phyloP scores from a whole-genome alignment of 2,113 vertebrate genomes.

The Pygoscelis adeliae region DNA sequence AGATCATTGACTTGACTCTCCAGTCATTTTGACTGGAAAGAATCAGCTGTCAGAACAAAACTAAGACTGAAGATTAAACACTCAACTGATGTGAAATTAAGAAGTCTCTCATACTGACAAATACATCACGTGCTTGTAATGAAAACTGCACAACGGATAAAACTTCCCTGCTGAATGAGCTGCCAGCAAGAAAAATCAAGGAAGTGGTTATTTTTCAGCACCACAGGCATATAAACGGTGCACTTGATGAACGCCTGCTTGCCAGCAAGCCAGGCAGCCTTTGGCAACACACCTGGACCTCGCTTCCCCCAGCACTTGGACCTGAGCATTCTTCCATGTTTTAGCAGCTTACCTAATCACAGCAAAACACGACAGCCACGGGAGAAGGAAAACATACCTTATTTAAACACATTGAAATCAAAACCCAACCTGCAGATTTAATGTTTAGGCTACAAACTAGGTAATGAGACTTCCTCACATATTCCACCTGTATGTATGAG shows the following conservation, averaged over 20 bases:
- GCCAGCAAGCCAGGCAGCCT: neutral
- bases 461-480: neutral
- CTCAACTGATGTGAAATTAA: neutral
- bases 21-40: neutral
- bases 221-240: neutral
- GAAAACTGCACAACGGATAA: neutral
- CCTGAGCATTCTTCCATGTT: neutral
- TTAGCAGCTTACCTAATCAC: neutral
- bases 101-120: neutral
- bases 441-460: neutral
- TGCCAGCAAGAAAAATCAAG: neutral
- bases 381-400: neutral
- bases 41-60: constrained; percentile 31
- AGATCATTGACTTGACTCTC: neutral
- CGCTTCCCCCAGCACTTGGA: neutral
- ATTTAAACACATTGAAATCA: neutral
- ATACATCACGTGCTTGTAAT: neutral
- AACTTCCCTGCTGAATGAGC: neutral
- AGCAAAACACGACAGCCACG: neutral
- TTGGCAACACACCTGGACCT: neutral
- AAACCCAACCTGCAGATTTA: neutral
- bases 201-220: neutral
- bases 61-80: neutral
- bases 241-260: neutral
- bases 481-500: neutral